phyloP scores from a whole-genome alignment of 2,797 vertebrate species.

The Pangasius mekongensis region DNA sequence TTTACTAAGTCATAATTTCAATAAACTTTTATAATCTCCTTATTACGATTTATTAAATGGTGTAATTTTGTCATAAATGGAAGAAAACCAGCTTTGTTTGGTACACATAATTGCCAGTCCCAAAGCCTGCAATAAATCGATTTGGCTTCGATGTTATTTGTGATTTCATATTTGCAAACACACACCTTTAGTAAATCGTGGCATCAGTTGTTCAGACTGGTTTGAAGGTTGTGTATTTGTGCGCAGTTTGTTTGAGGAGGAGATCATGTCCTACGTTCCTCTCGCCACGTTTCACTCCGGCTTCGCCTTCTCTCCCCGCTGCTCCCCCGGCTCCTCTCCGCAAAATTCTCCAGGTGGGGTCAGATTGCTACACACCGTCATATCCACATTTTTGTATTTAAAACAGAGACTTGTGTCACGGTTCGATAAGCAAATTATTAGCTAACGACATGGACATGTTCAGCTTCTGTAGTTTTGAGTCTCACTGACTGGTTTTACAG shows the following conservation, averaged over 20 bases:
- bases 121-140: not conserved
- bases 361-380: no score
- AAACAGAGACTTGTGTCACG: no score
- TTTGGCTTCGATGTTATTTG: not conserved
- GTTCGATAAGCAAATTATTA: not conserved
- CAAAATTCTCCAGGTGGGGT: conserved; percentile 86
- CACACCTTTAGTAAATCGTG: not conserved
- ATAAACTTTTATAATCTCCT: not conserved
- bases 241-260: conserved; percentile 88
- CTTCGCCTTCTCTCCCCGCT: conserved; percentile 87
- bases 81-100: not conserved
- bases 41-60: not conserved
- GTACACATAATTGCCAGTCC: not conserved
- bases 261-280: conserved; percentile 88
- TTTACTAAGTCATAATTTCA: not conserved
- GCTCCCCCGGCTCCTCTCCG: conserved; percentile 87
- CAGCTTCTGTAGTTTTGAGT: not conserved
- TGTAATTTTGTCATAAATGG: no score
- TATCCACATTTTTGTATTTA: not conserved
- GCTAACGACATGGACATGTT: not conserved
- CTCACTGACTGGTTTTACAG: conserved; percentile 55
- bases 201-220: not conserved
- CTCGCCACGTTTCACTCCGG: conserved; percentile 84
- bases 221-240: conserved; percentile 29
- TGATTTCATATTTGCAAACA: not conserved